phyloP scores from a whole-genome alignment of 1,140 invertebrate species.

The Matsumurasca onukii region DNA sequence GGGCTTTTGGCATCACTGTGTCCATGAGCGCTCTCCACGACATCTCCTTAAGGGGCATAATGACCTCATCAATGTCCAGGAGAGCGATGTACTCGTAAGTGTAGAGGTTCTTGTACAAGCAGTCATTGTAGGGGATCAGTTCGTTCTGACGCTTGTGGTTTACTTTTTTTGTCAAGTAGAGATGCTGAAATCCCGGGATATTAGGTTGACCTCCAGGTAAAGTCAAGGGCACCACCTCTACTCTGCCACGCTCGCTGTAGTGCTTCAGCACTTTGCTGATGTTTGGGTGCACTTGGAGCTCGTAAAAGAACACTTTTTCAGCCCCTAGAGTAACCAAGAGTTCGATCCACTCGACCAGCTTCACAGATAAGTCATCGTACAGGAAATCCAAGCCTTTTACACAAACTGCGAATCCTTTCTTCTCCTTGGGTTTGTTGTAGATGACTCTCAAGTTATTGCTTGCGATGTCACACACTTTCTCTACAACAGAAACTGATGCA shows the following conservation, averaged over 20 bases:
- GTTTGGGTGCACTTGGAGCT: slow-evolving; percentile 86
- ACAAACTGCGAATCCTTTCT: slow-evolving; percentile 87
- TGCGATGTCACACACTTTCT: slow-evolving; percentile 78
- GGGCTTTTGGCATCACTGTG: slow-evolving; percentile 65
- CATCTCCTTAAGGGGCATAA: slow-evolving; percentile 80
- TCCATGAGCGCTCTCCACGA: slow-evolving; percentile 82
- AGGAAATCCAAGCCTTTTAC: slow-evolving; percentile 92
- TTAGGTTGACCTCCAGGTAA: slow-evolving; percentile 91
- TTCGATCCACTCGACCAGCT: slow-evolving; percentile 95
- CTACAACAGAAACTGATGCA: slow-evolving; percentile 82
- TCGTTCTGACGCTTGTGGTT: slow-evolving; percentile 94
- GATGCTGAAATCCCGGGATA: slow-evolving; percentile 80
- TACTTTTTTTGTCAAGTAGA: slow-evolving; percentile 85
- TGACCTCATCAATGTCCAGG: slow-evolving; percentile 92
- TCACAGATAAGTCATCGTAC: slow-evolving; percentile 85
- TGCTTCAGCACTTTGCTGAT: slow-evolving; percentile 84
- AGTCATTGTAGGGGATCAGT: slow-evolving; percentile 96
- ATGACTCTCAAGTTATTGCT: slow-evolving; percentile 87
- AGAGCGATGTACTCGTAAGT: slow-evolving; percentile 87
- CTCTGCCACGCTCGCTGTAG: slow-evolving; percentile 72
- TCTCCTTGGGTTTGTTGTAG: slow-evolving; percentile 64
- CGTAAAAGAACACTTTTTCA: slow-evolving; percentile 91
- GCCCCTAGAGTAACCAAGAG: slow-evolving; percentile 82
- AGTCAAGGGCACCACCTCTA: slow-evolving; percentile 83
- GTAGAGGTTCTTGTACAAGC: slow-evolving; percentile 91